These are phyloP conservation scores for Ctena decussata DNA, from an alignment of 2,888 invertebrate genomes.

Conservation along the genomic window DNA sequence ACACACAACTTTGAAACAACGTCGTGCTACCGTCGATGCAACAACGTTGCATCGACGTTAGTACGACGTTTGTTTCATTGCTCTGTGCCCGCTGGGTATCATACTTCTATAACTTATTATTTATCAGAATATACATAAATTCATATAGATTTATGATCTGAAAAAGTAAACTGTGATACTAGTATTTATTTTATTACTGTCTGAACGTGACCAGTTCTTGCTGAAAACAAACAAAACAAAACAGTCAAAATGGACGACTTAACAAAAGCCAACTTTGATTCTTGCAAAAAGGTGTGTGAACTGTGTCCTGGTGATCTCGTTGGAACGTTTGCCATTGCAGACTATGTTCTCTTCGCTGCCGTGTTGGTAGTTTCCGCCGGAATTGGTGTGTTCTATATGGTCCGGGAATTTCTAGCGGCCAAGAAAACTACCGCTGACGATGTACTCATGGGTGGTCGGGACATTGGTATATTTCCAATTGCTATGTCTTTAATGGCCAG, in stretches of 20 bases:
- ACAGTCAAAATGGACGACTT: constrained; percentile 16
- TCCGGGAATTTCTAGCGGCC: constrained; percentile 62
- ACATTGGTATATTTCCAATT: constrained; percentile 90
- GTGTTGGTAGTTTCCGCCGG: constrained; percentile 69
- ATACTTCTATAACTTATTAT: too few relatives aligned
- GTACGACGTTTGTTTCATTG: too few relatives aligned
- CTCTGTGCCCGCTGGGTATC: too few relatives aligned
- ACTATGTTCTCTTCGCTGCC: constrained; percentile 68
- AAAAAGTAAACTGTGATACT: too few relatives aligned
- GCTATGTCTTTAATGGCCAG: constrained; percentile 96
- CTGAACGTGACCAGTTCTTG: too few relatives aligned
- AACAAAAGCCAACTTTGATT: background rate
- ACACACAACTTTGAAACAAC: too few relatives aligned
- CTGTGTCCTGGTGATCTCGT: constrained; percentile 70
- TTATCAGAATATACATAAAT: too few relatives aligned
- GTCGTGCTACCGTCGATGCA: too few relatives aligned
- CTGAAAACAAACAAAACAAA: too few relatives aligned
- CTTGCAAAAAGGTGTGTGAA: constrained; percentile 71
- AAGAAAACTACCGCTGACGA: constrained; percentile 70
- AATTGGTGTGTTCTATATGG: constrained; percentile 70
- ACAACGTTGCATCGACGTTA: too few relatives aligned
- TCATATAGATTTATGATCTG: background rate
- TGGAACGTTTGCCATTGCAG: constrained; percentile 66
- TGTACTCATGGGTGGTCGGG: constrained; percentile 71
- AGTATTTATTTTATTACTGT: too few relatives aligned